phyloP scores from a whole-genome alignment of 1,140 invertebrate species.

The Antheraea pernyi region DNA sequence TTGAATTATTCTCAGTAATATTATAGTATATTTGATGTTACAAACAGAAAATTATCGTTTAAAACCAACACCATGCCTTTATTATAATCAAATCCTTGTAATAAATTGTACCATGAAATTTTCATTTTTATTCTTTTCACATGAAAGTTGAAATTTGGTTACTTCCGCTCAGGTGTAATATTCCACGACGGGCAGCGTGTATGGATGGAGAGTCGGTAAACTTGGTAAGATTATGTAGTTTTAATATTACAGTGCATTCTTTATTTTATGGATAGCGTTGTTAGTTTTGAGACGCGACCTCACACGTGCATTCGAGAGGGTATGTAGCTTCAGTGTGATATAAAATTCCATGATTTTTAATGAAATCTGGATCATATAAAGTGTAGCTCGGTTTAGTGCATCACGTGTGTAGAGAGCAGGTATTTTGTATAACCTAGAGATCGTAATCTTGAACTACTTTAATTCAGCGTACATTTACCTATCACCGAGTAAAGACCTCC shows the following conservation, averaged over 20 bases:
- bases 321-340: not conserved
- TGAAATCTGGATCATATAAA: not conserved
- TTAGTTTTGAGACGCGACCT: slow-evolving; percentile 5
- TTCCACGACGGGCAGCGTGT: slow-evolving; percentile 8
- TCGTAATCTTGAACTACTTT: no score
- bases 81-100: not conserved
- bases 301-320: not conserved
- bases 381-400: no score
- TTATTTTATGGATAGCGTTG: slow-evolving; percentile 4
- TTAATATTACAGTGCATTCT: slow-evolving; percentile 6
- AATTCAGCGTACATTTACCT: no score
- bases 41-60: no score
- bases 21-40: no score
- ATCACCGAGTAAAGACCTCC: no score
- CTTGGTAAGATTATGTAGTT: slow-evolving; percentile 14
- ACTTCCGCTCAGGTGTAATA: slow-evolving; percentile 2
- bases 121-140: not conserved
- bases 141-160: not conserved
- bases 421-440: no score
- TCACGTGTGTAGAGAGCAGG: no score
- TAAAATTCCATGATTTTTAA: not conserved
- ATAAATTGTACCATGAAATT: not conserved
- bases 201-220: slow-evolving; percentile 10
- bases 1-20: no score
- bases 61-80: no score